Percentiles rank a stretch among this genome's conserved stretches.
Conservation (phyloP, 1,140 invertebrate species). For the Periplaneta americana region DNA sequence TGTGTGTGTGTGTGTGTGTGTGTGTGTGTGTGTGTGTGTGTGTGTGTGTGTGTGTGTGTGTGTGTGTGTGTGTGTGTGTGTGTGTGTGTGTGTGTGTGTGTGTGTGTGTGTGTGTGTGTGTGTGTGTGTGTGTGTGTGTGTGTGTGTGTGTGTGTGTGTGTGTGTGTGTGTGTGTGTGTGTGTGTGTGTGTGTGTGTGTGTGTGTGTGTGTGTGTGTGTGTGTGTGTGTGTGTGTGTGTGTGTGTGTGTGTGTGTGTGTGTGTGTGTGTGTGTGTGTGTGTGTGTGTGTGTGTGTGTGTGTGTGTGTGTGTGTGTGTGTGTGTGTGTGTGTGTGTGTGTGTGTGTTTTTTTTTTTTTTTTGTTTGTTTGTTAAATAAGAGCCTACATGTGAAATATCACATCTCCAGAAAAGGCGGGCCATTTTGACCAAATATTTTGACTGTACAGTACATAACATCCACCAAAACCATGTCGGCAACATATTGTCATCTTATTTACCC, state of each 20-base stretch:
- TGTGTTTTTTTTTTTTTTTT: too few species aligned
- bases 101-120: slow-evolving; percentile 18
- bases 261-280: too few species aligned
- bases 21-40: slow-evolving; percentile 17
- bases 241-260: too few species aligned
- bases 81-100: slow-evolving; percentile 18
- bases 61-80: slow-evolving; percentile 17
- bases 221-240: slow-evolving; percentile 19
- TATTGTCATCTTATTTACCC: too few species aligned
- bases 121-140: slow-evolving; percentile 18
- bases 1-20: background rate
- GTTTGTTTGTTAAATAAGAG: background rate
- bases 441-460: too few species aligned
- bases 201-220: slow-evolving; percentile 19
- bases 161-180: slow-evolving; percentile 19
- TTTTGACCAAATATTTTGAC: too few species aligned
- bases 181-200: slow-evolving; percentile 19
- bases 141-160: slow-evolving; percentile 18
- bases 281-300: too few species aligned
- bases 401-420: too few species aligned
- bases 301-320: too few species aligned
- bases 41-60: slow-evolving; percentile 18
- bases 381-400: background rate
- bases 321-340: too few species aligned
- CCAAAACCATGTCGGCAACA: too few species aligned